Conservation (phyloP, 2,888 invertebrate species). For the Allacma fusca region DNA sequence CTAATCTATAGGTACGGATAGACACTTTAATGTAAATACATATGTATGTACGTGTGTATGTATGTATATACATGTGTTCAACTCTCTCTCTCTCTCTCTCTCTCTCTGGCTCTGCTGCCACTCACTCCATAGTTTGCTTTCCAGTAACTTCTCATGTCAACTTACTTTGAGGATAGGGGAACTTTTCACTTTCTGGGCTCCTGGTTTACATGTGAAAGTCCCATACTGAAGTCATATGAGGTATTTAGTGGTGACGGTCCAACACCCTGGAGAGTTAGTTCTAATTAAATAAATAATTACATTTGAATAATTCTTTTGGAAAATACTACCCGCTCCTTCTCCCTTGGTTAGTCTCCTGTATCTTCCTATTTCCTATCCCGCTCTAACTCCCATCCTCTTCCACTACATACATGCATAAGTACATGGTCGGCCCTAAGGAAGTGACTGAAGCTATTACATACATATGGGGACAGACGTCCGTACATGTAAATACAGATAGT, state of each 20-base stretch:
- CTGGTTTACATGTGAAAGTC: background rate
- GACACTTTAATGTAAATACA: no score
- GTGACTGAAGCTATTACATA: no score
- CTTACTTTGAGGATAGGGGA: background rate
- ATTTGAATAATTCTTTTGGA: conserved; percentile 10
- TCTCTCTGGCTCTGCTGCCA: background rate
- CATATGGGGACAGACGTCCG: no score
- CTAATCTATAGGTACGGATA: no score
- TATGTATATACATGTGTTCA: no score
- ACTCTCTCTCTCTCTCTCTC: background rate
- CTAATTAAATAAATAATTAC: conserved; percentile 16
- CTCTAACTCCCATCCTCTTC: no score
- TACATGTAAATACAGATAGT: no score
- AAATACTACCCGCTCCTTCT: background rate
- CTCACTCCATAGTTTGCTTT: background rate
- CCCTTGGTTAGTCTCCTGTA: background rate
- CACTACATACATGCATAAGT: no score
- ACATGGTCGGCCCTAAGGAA: no score
- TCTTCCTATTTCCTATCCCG: no score
- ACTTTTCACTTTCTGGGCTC: background rate
- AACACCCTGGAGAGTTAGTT: conserved; percentile 1
- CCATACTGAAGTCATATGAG: background rate
- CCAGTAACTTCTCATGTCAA: background rate
- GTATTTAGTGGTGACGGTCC: background rate
- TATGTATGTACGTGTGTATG: no score